phyloP scores from a whole-genome alignment of 1,140 invertebrate species.

The Odontomachus brunneus region DNA sequence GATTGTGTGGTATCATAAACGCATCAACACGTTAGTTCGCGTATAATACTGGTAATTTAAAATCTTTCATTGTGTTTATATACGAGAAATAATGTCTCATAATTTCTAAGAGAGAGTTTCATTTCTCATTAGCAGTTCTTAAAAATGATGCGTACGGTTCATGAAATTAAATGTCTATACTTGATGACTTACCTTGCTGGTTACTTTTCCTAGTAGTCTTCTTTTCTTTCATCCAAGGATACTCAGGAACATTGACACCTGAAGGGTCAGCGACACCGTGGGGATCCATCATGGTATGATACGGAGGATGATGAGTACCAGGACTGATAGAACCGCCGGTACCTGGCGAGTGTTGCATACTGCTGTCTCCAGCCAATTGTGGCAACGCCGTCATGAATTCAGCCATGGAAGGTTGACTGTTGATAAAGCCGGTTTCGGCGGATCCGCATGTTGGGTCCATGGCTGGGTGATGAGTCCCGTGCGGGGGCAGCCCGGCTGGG shows the following conservation, averaged over 20 bases:
- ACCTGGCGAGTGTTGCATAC: slow-evolving; percentile 86
- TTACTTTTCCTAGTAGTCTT: slow-evolving; percentile 95
- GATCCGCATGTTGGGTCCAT: slow-evolving; percentile 82
- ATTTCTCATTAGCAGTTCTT: too few relatives aligned
- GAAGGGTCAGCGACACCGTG: slow-evolving; percentile 87
- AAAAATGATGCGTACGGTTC: not conserved
- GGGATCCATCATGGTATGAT: slow-evolving; percentile 85
- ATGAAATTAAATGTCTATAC: not conserved
- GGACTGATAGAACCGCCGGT: slow-evolving; percentile 88
- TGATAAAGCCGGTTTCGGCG: slow-evolving; percentile 95
- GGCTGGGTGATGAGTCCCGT: slow-evolving; percentile 81
- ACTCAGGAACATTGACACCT: slow-evolving; percentile 94
- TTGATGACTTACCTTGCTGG: slow-evolving; percentile 91
- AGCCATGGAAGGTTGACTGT: slow-evolving; percentile 96
- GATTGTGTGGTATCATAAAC: not conserved
- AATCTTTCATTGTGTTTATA: not conserved
- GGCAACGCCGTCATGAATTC: slow-evolving; percentile 95
- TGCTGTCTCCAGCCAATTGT: slow-evolving; percentile 88
- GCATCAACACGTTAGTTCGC: not conserved
- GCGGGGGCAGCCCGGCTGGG: slow-evolving; percentile 83
- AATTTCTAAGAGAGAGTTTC: too few relatives aligned
- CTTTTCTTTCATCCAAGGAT: slow-evolving; percentile 99
- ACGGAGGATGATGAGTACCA: slow-evolving; percentile 85
- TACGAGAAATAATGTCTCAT: not conserved
- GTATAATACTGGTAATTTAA: not conserved